These are phyloP conservation scores for Podarcis siculus DNA, from an alignment of 2,797 vertebrate species.

Conservation along the genomic window DNA sequence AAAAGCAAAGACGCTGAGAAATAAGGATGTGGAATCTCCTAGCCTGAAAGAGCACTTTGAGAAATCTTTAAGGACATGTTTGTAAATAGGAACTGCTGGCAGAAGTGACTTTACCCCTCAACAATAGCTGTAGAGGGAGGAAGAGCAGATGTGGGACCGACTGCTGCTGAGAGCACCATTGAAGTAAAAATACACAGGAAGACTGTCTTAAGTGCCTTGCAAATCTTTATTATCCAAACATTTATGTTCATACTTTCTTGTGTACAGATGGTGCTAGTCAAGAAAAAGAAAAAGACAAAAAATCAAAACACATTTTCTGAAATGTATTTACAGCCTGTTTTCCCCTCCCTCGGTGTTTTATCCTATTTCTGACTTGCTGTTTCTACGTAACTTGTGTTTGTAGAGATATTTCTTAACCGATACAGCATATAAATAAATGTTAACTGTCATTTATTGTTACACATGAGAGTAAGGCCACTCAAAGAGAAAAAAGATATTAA, in stretches of 20 bases:
- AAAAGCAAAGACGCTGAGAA: conserved; percentile 56
- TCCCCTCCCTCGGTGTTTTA: conserved; percentile 80
- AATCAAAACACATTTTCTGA: conserved; percentile 73
- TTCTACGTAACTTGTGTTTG: conserved; percentile 84
- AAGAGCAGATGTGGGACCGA: conserved; percentile 55
- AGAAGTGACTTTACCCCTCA: conserved; percentile 67
- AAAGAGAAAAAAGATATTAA: conserved; percentile 61
- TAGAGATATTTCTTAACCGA: conserved; percentile 79
- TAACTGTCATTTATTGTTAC: conserved; percentile 82
- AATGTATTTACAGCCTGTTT: conserved; percentile 81
- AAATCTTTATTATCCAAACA: conserved; percentile 88
- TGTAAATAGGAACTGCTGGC: conserved; percentile 82
- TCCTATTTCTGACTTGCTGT: conserved; percentile 83
- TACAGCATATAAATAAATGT: conserved; percentile 83
- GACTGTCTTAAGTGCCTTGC: conserved; percentile 94
- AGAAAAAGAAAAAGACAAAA: conserved; percentile 75
- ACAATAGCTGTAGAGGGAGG: conserved; percentile 59
- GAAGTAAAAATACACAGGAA: conserved; percentile 74
- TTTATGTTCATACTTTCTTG: conserved; percentile 84
- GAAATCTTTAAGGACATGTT: conserved; percentile 73
- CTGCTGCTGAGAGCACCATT: conserved; percentile 65
- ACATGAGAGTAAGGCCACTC: conserved; percentile 76
- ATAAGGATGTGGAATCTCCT: conserved; percentile 69
- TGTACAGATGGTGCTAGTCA: conserved; percentile 93
- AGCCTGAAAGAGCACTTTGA: conserved; percentile 85